Evolutionary conservation across 2,113 vertebrate species (phyloP).

Genomic region (Pygoscelis antarcticus): DNA sequence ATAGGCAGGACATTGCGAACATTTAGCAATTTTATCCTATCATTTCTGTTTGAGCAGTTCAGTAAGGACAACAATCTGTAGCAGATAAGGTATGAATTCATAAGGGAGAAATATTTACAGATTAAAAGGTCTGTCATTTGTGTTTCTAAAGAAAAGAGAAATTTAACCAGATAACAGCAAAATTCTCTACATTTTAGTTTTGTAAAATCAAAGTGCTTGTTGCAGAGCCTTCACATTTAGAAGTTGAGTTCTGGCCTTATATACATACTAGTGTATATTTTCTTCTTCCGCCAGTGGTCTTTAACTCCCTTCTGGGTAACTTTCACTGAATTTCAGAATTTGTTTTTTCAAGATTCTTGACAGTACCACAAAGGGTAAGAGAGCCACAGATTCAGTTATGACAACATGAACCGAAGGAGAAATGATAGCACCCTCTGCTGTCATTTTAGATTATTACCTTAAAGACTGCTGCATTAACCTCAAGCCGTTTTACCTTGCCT

Average conservation of each 20-base stretch:
- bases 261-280: neutral
- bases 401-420: neutral
- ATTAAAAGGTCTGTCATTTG: neutral
- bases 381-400: accelerated
- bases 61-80: neutral
- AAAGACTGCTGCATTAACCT: neutral
- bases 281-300: accelerated
- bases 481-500: neutral
- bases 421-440: conserved; percentile 50
- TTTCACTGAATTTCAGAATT: neutral
- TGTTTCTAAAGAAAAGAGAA: neutral
- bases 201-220: neutral
- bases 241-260: neutral
- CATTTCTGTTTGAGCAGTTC: neutral
- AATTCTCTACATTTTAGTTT: neutral
- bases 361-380: accelerated
- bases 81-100: neutral
- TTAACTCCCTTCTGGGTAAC: neutral
- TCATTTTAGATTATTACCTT: neutral
- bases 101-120: neutral
- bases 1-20: neutral
- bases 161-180: neutral
- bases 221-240: neutral
- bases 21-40: neutral
- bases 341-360: neutral